Conservation (phyloP, 2,113 vertebrate genomes). For the Tonatia bakeri region DNA sequence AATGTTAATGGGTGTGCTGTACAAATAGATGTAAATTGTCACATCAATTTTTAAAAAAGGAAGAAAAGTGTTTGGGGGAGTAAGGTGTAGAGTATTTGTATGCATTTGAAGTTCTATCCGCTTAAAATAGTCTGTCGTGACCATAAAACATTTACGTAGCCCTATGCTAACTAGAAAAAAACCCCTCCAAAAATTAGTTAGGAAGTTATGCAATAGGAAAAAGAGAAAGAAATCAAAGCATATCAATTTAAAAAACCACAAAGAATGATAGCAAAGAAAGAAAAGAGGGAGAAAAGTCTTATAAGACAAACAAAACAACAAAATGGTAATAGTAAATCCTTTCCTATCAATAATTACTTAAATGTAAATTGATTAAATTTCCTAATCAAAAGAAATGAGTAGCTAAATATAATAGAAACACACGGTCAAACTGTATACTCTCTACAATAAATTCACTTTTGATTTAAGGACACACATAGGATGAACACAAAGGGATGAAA, state of each 20-base stretch:
- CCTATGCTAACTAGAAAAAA: background rate
- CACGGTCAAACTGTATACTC: background rate
- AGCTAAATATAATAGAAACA: background rate
- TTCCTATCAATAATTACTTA: background rate
- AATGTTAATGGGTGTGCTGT: background rate
- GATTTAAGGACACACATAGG: background rate
- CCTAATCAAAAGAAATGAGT: background rate
- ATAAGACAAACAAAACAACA: background rate
- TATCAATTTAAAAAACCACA: background rate
- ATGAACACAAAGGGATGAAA: background rate
- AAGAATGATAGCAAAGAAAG: background rate
- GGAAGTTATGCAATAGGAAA: background rate
- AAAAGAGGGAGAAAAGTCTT: background rate
- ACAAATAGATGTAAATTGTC: background rate
- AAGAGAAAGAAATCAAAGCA: background rate
- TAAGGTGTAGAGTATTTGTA: background rate
- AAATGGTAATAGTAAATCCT: background rate
- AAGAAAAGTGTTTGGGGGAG: background rate
- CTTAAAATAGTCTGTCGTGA: background rate
- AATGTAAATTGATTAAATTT: background rate
- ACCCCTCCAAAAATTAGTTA: background rate
- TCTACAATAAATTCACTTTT: background rate
- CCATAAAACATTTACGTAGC: background rate
- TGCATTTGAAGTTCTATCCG: background rate
- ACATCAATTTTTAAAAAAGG: background rate